Conservation (phyloP, 1,140 invertebrate species). For the Globodera rostochiensis region DNA sequence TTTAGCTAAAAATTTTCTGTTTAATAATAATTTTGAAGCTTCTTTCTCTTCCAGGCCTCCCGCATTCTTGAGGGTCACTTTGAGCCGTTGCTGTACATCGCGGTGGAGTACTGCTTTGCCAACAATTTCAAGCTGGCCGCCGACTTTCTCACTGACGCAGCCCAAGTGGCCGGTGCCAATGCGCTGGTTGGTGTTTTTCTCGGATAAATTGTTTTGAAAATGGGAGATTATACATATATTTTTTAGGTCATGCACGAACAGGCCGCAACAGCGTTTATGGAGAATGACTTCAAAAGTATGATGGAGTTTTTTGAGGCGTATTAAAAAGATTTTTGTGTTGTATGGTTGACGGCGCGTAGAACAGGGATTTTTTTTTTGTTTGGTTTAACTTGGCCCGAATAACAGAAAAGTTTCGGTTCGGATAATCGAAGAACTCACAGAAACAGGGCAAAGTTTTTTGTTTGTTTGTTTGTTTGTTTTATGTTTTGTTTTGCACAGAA, state of each 20-base stretch:
- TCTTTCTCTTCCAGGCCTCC: conserved; percentile 47
- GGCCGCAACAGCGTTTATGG: conserved; percentile 43
- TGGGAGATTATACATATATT: too few relatives aligned
- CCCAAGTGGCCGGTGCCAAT: conserved; percentile 43
- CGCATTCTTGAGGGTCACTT: conserved; percentile 55
- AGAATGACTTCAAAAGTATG: conserved; percentile 29
- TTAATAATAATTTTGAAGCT: neutral
- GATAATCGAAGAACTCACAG: too few relatives aligned
- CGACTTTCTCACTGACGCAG: conserved; percentile 51
- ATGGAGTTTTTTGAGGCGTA: too few relatives aligned
- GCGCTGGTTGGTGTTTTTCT: conserved; percentile 34
- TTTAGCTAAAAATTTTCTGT: too few relatives aligned
- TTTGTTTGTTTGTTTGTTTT: too few relatives aligned
- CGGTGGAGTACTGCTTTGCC: conserved; percentile 53
- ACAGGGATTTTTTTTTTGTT: too few relatives aligned
- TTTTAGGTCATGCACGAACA: conserved; percentile 44
- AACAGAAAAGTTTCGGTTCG: too few relatives aligned
- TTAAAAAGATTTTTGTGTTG: too few relatives aligned
- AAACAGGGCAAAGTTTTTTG: too few relatives aligned
- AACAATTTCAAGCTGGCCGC: conserved; percentile 55
- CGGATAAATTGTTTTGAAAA: too few relatives aligned
- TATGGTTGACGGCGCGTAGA: too few relatives aligned
- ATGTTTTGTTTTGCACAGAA: conserved; percentile 41
- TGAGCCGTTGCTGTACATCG: conserved; percentile 55
- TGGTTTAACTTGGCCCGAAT: too few relatives aligned